Evolutionary conservation across 2,888 invertebrate genomes (phyloP).

Genomic region (Pogonocherus hispidulus): DNA sequence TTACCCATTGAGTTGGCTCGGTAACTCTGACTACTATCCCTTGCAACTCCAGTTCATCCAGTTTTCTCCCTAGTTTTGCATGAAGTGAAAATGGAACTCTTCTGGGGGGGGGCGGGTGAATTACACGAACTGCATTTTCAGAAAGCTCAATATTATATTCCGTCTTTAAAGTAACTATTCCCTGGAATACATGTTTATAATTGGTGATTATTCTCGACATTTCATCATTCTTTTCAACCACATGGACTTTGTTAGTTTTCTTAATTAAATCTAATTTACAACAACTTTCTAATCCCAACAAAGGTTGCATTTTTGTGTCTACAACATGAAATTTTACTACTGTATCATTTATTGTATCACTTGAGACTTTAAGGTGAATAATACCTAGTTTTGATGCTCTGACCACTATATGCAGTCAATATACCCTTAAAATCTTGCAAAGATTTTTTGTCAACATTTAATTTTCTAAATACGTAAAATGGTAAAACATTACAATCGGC

Average conservation of each 20-base stretch:
- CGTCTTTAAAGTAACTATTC: slow-evolving; percentile 27
- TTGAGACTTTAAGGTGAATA: no score
- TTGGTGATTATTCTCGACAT: slow-evolving; percentile 11
- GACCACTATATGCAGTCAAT: no score
- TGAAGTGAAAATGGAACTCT: slow-evolving; percentile 40
- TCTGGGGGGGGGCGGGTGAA: slow-evolving; percentile 31
- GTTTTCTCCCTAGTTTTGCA: slow-evolving; percentile 34
- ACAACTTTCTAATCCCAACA: background rate
- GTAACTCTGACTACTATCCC: slow-evolving; percentile 41
- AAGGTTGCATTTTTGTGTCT: no score
- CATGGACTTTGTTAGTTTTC: slow-evolving; percentile 6
- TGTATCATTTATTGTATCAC: no score
- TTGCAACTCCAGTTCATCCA: slow-evolving; percentile 34
- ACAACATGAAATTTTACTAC: no score
- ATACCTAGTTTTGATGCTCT: no score
- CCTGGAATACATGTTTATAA: slow-evolving; percentile 35
- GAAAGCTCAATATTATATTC: slow-evolving; percentile 35
- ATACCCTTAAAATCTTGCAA: no score
- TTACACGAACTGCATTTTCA: slow-evolving; percentile 30
- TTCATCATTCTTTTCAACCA: background rate
- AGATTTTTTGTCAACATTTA: no score
- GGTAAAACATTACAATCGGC: slow-evolving; percentile 7
- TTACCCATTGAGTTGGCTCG: slow-evolving; percentile 43
- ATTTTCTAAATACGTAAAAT: no score
- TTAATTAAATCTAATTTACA: slow-evolving; percentile 17